Evolutionary conservation across 2,113 vertebrate genomes (phyloP).

Genomic region (Ochotona princeps): DNA sequence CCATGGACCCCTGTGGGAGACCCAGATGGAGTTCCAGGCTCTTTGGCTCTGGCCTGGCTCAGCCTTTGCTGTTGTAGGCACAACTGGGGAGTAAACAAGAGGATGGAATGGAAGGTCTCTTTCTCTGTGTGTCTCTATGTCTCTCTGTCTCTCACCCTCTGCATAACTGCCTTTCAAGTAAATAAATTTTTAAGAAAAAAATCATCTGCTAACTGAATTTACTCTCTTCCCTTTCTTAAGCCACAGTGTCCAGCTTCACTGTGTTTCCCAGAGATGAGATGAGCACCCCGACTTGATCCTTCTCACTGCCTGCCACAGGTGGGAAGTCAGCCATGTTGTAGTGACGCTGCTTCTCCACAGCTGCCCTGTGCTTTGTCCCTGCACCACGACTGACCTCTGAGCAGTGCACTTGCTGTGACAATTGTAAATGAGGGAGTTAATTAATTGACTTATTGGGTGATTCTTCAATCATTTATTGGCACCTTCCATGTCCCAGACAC

Average conservation of each 20-base stretch:
- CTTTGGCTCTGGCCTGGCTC: too few relatives aligned
- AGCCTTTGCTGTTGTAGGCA: too few relatives aligned
- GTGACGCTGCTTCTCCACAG: accelerated
- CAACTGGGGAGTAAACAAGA: too few relatives aligned
- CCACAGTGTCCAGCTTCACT: too few relatives aligned
- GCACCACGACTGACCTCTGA: background rate
- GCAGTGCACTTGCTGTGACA: background rate
- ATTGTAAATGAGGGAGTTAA: background rate
- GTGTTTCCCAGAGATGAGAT: background rate
- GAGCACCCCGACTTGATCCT: background rate
- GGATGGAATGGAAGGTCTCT: too few relatives aligned
- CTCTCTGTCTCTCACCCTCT: too few relatives aligned
- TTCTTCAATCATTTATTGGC: background rate
- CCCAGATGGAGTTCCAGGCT: too few relatives aligned
- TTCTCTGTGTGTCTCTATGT: too few relatives aligned
- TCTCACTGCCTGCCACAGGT: accelerated
- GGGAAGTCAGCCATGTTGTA: background rate
- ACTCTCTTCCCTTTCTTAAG: background rate
- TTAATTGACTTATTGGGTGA: background rate
- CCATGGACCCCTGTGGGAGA: too few relatives aligned
- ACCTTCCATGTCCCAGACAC: background rate
- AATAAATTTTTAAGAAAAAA: too few relatives aligned
- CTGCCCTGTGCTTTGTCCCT: background rate
- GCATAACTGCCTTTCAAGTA: too few relatives aligned
- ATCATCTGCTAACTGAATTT: too few relatives aligned